Percentiles rank a stretch among this genome's conserved stretches.
These are phyloP conservation scores for Menidia beryllina DNA, from an alignment of 2,113 vertebrate genomes.

Conservation along the genomic window DNA sequence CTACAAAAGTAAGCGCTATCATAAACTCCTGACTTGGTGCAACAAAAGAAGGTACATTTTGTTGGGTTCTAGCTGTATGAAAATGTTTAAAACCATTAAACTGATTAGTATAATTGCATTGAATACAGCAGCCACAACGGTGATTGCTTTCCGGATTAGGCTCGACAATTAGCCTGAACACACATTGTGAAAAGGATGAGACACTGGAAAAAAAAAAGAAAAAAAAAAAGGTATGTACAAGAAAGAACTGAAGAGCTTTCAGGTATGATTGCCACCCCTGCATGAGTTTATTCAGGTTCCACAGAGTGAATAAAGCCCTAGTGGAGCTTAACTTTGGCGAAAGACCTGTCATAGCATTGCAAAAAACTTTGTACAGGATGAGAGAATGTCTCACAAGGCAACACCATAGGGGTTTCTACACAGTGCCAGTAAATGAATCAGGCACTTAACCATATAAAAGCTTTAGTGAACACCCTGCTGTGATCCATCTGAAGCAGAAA, in stretches of 20 bases:
- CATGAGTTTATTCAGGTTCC: neutral
- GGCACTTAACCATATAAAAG: slow-evolving; percentile 31
- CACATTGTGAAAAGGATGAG: neutral
- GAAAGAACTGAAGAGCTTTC: neutral
- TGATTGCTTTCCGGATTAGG: neutral
- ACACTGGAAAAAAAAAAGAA: neutral
- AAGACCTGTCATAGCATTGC: slow-evolving; percentile 4
- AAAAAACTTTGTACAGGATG: slow-evolving; percentile 11
- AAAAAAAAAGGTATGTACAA: no score
- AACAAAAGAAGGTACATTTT: neutral
- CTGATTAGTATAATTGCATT: neutral
- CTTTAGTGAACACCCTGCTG: slow-evolving; percentile 9
- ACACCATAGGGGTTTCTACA: slow-evolving; percentile 16
- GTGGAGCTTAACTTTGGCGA: slow-evolving; percentile 1
- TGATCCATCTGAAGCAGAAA: slow-evolving; percentile 7
- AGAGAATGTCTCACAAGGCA: neutral
- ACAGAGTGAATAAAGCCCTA: slow-evolving; percentile 17
- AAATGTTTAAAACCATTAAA: neutral
- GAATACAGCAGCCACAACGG: neutral
- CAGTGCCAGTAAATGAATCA: slow-evolving; percentile 32
- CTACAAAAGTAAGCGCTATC: no score
- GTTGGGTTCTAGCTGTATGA: neutral
- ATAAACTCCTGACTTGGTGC: neutral
- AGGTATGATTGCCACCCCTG: neutral
- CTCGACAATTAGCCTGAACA: no score